These are phyloP conservation scores for Nycteola revayana DNA, from an alignment of 2,888 invertebrate species.

Conservation along the genomic window DNA sequence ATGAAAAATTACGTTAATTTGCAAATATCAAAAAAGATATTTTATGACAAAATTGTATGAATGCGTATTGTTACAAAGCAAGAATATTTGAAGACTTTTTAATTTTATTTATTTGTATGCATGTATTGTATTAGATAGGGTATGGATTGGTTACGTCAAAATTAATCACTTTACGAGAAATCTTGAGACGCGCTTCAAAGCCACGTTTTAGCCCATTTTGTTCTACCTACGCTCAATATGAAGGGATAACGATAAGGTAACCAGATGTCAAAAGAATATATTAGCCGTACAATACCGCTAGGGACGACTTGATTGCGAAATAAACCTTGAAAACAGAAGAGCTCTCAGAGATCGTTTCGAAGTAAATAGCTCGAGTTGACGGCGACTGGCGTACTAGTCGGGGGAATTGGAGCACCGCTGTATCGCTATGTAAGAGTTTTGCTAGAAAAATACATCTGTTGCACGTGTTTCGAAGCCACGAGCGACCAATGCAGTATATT, in stretches of 20 bases:
- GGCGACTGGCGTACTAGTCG: conserved; percentile 25
- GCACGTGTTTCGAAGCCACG: conserved; percentile 10
- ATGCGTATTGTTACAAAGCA: too few relatives aligned
- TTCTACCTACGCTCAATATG: conserved; percentile 2
- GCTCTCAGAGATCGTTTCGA: conserved; percentile 41
- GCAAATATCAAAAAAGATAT: too few relatives aligned
- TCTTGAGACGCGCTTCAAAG: too few relatives aligned
- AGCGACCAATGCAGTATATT: too few relatives aligned
- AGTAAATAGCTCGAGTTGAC: conserved; percentile 40
- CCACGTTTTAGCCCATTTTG: too few relatives aligned
- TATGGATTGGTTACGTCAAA: too few relatives aligned
- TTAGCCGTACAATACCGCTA: conserved; percentile 26
- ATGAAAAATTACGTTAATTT: too few relatives aligned
- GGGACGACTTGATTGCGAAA: conserved; percentile 48
- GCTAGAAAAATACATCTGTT: conserved; percentile 19
- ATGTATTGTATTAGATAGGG: too few relatives aligned
- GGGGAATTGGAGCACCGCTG: conserved; percentile 28
- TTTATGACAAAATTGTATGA: too few relatives aligned
- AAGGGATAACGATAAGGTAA: conserved; percentile 13
- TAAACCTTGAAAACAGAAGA: conserved; percentile 46
- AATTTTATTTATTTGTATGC: too few relatives aligned
- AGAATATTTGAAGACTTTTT: too few relatives aligned
- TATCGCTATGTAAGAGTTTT: conserved; percentile 14
- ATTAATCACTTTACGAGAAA: too few relatives aligned
- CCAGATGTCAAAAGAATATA: conserved; percentile 21